Base-by-base conservation (phyloP, 2,113 vertebrate species). In the Hyperopisus bebe region DNA sequence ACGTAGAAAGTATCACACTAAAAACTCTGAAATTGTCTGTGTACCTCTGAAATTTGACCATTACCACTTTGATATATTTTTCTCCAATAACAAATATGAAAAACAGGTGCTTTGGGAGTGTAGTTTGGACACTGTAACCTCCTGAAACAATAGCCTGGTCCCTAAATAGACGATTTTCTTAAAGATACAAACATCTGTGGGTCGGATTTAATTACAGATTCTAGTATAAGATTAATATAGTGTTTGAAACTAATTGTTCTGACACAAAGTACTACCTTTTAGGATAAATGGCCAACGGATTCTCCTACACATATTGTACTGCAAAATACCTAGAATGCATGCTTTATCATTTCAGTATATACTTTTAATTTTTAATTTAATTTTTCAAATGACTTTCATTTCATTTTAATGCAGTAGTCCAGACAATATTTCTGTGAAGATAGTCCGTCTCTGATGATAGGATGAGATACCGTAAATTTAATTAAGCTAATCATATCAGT, bases 11-110 rank as follows among this genome's bases (percentile, higher is more conserved):
- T 77, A 46, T 85, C 42, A 17, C 27, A 51, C 88, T 53, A 15
- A 89, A 39, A 89, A 80, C 66, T n/a, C 19, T 44, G 89, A 11
- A 83, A 90, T 89, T 55, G 17, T 53, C 39, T 58, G 5, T n/a
- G 17, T 39, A 83, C 24, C 27, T 82, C 70, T 82, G 50, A 86
- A 84, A 84, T 84, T 21, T 2, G 1, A 8, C 21, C 51, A 24
- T 53, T 39, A 24, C 7, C 8, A 11, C 27, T 42, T 5, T 62
- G 21, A 88, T 62, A 66, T 62, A 35, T 80, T 55, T 88, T 42
- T 44, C 19, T 46, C 87, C 87, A 58, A 10, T 31, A 88, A 44
- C n/a, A 58, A 66, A 66, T 62, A 88, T 42, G 53, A 66, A 44
- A 86, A 53, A 91, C 70, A 70, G 5, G 77, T 66, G 31, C 82